phyloP scores from a whole-genome alignment of 2,888 invertebrate species.

The Brachyptera putata region DNA sequence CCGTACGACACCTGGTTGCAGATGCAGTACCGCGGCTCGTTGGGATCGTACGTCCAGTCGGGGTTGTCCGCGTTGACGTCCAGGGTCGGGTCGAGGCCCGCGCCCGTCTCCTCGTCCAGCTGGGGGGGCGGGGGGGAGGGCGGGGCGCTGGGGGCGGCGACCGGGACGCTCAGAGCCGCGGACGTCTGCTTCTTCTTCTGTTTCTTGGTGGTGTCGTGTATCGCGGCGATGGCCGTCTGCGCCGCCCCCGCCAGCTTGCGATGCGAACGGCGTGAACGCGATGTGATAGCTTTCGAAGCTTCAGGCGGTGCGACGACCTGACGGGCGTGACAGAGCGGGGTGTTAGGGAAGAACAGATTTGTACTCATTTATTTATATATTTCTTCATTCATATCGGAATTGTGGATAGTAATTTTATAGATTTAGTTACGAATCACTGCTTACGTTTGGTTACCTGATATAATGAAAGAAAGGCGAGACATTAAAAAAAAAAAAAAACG shows the following conservation, averaged over 20 bases:
- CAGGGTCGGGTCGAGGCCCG: constrained; percentile 58
- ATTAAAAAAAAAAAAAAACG: no score
- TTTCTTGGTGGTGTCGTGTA: constrained; percentile 60
- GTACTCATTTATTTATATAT: no score
- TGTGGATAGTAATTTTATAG: no score
- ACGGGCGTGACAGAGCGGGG: no score
- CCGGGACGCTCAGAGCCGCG: constrained; percentile 22
- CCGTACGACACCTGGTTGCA: constrained; percentile 98
- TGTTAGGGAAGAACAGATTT: no score
- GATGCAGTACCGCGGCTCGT: constrained; percentile 93
- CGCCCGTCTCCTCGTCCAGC: constrained; percentile 48
- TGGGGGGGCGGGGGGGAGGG: constrained; percentile 47
- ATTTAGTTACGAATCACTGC: no score
- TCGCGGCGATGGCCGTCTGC: constrained; percentile 67
- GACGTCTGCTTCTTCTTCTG: constrained; percentile 51
- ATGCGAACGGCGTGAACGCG: constrained; percentile 52
- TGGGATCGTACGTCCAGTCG: constrained; percentile 92
- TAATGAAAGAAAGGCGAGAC: no score
- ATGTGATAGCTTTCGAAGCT: constrained; percentile 83
- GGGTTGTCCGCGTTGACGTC: constrained; percentile 38
- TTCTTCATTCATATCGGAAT: no score
- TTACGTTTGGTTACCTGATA: no score
- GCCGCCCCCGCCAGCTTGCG: constrained; percentile 64
- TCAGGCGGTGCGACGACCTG: constrained; percentile 85
- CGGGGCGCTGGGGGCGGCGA: constrained; percentile 38